Evolutionary conservation across 2,888 invertebrate species (phyloP).

Genomic region (Hyalella azteca): DNA sequence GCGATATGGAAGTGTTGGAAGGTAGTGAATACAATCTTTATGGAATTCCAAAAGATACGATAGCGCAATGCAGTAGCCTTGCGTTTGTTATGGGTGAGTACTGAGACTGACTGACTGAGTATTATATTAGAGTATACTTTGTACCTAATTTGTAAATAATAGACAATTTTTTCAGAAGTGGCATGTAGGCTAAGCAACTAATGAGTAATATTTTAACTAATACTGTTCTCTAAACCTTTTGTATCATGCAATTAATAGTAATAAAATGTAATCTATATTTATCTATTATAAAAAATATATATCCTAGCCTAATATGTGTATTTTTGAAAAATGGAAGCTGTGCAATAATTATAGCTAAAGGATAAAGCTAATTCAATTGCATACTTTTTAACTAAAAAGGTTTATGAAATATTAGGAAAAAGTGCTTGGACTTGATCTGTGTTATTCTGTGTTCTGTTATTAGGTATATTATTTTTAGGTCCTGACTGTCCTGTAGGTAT

Average conservation of each 20-base stretch:
- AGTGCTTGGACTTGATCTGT: neutral
- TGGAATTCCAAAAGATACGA: constrained; percentile 8
- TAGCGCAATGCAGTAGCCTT: neutral
- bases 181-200: no score
- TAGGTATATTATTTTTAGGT: neutral
- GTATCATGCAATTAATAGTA: no score
- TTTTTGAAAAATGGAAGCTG: no score
- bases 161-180: neutral
- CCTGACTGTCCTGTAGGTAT: neutral
- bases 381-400: no score
- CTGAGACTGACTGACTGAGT: neutral
- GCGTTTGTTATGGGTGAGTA: neutral
- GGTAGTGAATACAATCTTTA: neutral
- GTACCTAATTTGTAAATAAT: neutral
- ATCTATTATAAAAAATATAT: no score
- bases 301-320: no score
- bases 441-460: neutral
- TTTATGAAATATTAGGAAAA: no score
- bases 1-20: neutral
- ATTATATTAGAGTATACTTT: neutral
- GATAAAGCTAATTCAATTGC: no score
- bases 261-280: no score
- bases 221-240: no score
- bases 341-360: no score
- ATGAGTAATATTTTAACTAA: no score